Evolutionary conservation across 2,113 vertebrate genomes (phyloP).

Genomic region (Cephalopterus ornatus): DNA sequence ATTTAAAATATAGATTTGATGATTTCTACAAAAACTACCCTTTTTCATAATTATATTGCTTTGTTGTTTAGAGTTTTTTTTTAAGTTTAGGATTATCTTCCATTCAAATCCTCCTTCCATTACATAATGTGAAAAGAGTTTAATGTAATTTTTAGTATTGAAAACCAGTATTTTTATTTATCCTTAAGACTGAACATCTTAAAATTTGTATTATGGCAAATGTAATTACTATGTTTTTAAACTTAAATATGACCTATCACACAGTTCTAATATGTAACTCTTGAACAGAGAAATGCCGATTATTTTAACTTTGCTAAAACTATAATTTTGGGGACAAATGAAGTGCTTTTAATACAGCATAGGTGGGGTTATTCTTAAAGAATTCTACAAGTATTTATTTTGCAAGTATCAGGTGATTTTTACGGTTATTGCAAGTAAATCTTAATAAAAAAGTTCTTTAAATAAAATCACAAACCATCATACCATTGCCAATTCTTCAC

Average conservation of each 20-base stretch:
- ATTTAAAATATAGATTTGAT: background rate
- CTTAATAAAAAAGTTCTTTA: background rate
- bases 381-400: background rate
- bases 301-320: background rate
- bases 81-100: background rate
- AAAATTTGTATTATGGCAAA: background rate
- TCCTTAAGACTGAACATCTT: background rate
- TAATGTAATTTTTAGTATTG: background rate
- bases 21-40: accelerated
- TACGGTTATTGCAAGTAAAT: background rate
- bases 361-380: background rate
- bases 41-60: background rate
- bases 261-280: background rate
- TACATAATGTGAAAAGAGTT: background rate
- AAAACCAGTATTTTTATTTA: background rate
- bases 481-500: background rate
- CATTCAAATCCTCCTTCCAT: background rate
- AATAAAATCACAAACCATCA: background rate
- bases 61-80: background rate
- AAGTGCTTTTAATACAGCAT: background rate
- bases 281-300: background rate
- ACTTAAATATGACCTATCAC: background rate
- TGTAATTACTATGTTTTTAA: background rate
- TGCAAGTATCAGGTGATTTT: background rate
- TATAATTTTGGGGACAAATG: background rate